Evolutionary conservation across 2,797 vertebrate genomes (phyloP).

Genomic region (Anas capensis): DNA sequence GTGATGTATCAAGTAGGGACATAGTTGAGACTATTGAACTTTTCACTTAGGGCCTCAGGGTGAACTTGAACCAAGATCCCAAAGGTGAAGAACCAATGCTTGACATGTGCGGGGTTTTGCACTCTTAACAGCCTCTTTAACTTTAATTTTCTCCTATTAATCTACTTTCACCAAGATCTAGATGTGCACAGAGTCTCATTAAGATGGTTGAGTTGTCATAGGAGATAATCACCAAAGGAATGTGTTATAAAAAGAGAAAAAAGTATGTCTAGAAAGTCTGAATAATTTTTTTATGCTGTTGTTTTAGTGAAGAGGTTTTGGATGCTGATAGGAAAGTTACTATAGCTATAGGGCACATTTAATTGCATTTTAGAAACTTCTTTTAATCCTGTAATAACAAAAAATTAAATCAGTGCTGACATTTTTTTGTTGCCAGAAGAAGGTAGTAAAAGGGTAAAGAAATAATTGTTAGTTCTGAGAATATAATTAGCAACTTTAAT

Average conservation of each 20-base stretch:
- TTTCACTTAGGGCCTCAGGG: constrained; percentile 81
- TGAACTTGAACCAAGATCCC: constrained; percentile 80
- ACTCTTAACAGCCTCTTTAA: constrained; percentile 77
- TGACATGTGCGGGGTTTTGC: constrained; percentile 69
- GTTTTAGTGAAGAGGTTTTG: constrained; percentile 83
- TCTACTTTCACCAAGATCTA: constrained; percentile 76
- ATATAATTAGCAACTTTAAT: constrained; percentile 90
- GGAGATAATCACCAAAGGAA: constrained; percentile 82
- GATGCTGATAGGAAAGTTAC: constrained; percentile 83
- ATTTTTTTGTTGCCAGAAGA: constrained; percentile 89
- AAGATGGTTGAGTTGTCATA: constrained; percentile 81
- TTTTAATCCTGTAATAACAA: constrained; percentile 89
- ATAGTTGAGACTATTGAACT: constrained; percentile 78
- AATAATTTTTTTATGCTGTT: constrained; percentile 80
- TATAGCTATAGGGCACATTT: constrained; percentile 87
- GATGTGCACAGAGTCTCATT: constrained; percentile 80
- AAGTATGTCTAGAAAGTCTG: constrained; percentile 72
- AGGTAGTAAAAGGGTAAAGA: constrained; percentile 89
- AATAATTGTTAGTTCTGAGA: constrained; percentile 89
- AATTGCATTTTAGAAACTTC: constrained; percentile 88
- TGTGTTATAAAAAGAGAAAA: constrained; percentile 68
- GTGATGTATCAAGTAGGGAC: constrained; percentile 78
- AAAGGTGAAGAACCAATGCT: constrained; percentile 78
- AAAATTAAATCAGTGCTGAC: constrained; percentile 89
- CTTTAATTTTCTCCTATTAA: constrained; percentile 80